A percentile compares a stretch with the other conserved stretches of the same genome.
phyloP scores from a whole-genome alignment of 2,888 invertebrate genomes.

The Lycophotia porphyrea region DNA sequence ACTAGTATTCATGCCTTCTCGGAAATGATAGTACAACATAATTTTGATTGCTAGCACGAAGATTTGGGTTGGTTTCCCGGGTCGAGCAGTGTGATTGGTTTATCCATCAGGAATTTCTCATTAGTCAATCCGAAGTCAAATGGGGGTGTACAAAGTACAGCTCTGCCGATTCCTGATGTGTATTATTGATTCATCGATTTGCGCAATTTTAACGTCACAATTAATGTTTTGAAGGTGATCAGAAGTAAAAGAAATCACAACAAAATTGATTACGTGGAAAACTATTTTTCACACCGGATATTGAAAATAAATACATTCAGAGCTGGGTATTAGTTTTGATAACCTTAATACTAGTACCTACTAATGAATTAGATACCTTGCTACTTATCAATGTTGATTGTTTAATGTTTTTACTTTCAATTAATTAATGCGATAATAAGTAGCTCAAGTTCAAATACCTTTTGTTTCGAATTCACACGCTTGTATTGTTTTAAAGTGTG shows the following conservation, averaged over 20 bases:
- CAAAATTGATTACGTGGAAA: no score
- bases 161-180: background rate
- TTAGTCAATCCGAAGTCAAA: no score
- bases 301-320: background rate
- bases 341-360: background rate
- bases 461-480: slow-evolving; percentile 19
- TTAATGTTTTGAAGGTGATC: background rate
- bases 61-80: background rate
- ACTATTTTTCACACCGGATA: background rate
- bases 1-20: slow-evolving; percentile 23
- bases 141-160: background rate
- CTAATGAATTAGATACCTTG: background rate
- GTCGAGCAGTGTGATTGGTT: background rate
- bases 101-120: background rate
- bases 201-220: background rate
- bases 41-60: background rate
- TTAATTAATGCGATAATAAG: background rate
- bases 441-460: slow-evolving; percentile 27
- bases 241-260: no score
- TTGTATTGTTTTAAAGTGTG: slow-evolving; percentile 3
- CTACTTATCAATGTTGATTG: background rate
- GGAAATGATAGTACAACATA: slow-evolving; percentile 1
- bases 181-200: background rate
- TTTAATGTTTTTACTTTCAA: background rate
- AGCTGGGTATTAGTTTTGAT: background rate